Base-by-base conservation (phyloP, 2,888 invertebrate species). In the Zygogramma bicolorata region DNA sequence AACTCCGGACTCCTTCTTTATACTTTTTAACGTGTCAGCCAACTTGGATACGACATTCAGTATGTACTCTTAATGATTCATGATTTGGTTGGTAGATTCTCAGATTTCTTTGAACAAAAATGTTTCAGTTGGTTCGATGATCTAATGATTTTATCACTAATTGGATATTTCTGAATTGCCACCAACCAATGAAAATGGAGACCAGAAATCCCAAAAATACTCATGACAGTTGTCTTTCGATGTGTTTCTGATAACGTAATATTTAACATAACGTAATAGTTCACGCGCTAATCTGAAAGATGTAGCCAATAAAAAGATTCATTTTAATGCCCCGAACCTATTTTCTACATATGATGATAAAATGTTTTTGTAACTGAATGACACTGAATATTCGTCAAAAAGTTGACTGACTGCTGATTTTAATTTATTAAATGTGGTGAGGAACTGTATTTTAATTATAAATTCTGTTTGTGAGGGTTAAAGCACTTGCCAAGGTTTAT, bases 401-500 rank as follows among this genome's bases (percentile, higher is more conserved):
- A 76, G 76, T 79, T 72, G 78, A 57, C 73, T 75, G 71, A 78
- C 76, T 61, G 59, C 77, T 77, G 73, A 74, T 73, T 77, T 77
- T 75, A 70, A 63, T 40, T 69, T 77, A 75, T 74, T 77, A 71
- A 76, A 76, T 77, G 77, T 78, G 77, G 78, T 76, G 75, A 75
- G 73, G 70, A 74, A 75, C 75, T 65, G 75, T 77, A 74, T 79
- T 79, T 79, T 79, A 75, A 62, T 62, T 42, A 62, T 78, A 76
- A 78, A 75, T 73, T 78, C 78, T 77, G 79, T 77, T 42, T 62
- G 15, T 42, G 73, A 78, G 75, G 76, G 71, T 75, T 3, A 68
- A 76, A 78, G 77, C 78, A 79, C 79, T 79, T 79, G 79, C 79
- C 79, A 78, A 77, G 79, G 79, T 78, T 74, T 71, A 75, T 77